These are phyloP conservation scores for Hyposoter dolosus DNA, from an alignment of 2,888 invertebrate genomes.

Conservation along the genomic window DNA sequence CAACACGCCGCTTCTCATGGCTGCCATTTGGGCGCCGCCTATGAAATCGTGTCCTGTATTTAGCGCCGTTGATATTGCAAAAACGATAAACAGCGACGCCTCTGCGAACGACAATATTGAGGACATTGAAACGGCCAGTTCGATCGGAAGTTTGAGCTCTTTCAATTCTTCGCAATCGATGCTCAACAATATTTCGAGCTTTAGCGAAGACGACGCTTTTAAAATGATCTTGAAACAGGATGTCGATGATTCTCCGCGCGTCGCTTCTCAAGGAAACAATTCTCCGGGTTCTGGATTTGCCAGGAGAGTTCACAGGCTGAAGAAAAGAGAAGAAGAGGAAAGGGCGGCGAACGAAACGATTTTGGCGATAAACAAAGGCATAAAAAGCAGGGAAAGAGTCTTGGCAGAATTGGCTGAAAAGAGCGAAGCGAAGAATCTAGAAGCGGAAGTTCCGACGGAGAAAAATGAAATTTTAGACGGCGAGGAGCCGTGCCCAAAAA, in stretches of 20 bases:
- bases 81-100: slow-evolving; percentile 85
- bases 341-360: slow-evolving; percentile 2
- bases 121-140: slow-evolving; percentile 82
- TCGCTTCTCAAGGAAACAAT: slow-evolving; percentile 43
- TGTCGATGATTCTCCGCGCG: background rate
- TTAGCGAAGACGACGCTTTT: slow-evolving; percentile 91
- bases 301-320: slow-evolving; percentile 45
- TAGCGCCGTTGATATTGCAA: slow-evolving; percentile 92
- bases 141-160: slow-evolving; percentile 82
- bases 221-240: slow-evolving; percentile 88
- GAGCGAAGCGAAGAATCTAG: background rate
- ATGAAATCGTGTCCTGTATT: slow-evolving; percentile 91
- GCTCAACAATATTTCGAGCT: slow-evolving; percentile 76
- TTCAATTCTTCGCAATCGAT: slow-evolving; percentile 80
- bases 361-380: background rate
- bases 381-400: slow-evolving; percentile 4
- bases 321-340: slow-evolving; percentile 39
- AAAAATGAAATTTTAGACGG: background rate
- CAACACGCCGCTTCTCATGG: slow-evolving; percentile 91
- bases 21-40: slow-evolving; percentile 94
- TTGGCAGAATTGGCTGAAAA: background rate
- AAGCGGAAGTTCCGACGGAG: background rate
- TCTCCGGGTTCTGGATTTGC: slow-evolving; percentile 28
- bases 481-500: background rate
- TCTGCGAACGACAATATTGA: slow-evolving; percentile 74